These are phyloP conservation scores for Beroe ovata DNA, from an alignment of 37 sponge, comb jelly and placozoan genomes.

Conservation along the genomic window DNA sequence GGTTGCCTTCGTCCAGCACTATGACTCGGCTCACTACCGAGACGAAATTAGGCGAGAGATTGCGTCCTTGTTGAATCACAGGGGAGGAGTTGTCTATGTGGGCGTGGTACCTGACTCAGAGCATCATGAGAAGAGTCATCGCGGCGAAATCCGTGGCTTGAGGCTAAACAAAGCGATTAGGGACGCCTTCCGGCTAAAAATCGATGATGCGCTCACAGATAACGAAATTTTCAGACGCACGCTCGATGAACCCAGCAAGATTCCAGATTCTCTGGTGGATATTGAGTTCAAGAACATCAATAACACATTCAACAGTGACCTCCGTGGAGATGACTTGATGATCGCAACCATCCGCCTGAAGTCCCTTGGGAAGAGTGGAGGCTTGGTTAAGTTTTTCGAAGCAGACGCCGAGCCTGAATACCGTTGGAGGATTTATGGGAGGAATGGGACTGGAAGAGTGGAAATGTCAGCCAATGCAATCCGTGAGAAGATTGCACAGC, in stretches of 20 bases:
- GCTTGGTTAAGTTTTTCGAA: constrained; percentile 7
- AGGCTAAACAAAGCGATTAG: background rate
- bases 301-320: background rate
- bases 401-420: background rate
- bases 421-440: background rate
- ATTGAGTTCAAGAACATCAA: constrained; percentile 21
- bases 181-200: background rate
- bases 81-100: constrained; percentile 1
- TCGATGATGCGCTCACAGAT: constrained; percentile 30
- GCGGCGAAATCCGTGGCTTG: background rate
- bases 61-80: constrained; percentile 28
- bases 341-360: background rate
- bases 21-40: background rate
- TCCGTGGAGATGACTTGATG: background rate
- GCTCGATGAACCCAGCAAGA: background rate
- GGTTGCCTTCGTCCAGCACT: constrained; percentile 5
- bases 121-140: background rate
- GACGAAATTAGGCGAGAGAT: constrained; percentile 2
- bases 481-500: background rate
- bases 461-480: background rate
- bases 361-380: background rate
- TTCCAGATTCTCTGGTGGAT: background rate
- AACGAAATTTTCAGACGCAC: background rate
- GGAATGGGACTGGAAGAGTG: background rate
- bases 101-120: background rate